Base-by-base conservation (phyloP, 2,888 invertebrate species). In the Coecobrya sp. region DNA sequence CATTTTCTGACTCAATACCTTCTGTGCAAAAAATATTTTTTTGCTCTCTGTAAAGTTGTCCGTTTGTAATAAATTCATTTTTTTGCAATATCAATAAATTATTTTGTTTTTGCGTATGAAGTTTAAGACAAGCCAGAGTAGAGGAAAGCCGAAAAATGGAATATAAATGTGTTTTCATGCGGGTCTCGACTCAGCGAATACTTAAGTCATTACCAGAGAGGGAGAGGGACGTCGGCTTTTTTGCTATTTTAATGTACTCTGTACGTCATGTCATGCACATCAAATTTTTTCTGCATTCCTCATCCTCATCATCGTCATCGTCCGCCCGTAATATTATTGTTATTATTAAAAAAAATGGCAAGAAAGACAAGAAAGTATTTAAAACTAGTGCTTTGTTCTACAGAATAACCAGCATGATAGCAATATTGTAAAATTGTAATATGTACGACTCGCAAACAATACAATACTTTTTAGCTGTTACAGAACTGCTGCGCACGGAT, bases 231-330 rank as follows among this genome's bases (percentile, higher is more conserved):
- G 79, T 27, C 79, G 79, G 79, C 55, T 27, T 81, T 73, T 81
- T 81, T 52, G 55, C 79, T 30, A 81, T 81, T 84, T 84, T 84
- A 36, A 36, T 84, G 62, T 62, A 62, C 62, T 10, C 42, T 16
- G n/a, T 84, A 62, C 84, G 62, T 84, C 84, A 62, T 62, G 82
- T 81, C 84, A 84, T 84, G 84, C 84, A 16, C 59, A 62, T 27
- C 82, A 52, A n/a, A 10, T 84, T 62, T 62, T 30, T 62, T 42
- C 73, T 73, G 36, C 36, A 73, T 73, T 73, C 73, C 73, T 10
- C 45, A 42, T 73, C 19, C n/a, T 42, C 73, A 16, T 70, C 36
- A 30, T 22, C 1, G 30, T 73, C 73, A 0, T 10, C 10, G 8
- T 25, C 8, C 25, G 25, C 10, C n/a, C 0, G 0, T 42, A 73